Percentiles rank a stretch among this genome's conserved stretches.
Conservation (phyloP, 2,113 vertebrate species). For the Dicaeum eximium region DNA sequence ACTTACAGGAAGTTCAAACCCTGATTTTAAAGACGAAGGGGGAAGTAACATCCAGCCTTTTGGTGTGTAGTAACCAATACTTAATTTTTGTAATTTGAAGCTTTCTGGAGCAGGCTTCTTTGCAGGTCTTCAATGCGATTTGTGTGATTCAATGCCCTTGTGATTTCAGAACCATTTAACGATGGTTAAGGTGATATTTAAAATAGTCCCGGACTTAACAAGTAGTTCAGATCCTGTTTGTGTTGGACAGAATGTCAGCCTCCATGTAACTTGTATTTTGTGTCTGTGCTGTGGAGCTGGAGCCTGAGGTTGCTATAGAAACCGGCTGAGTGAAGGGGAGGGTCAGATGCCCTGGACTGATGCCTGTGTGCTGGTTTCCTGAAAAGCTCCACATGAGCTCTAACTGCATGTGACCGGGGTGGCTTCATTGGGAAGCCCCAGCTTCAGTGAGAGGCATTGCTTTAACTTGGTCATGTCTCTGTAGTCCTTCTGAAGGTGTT, state of each 20-base stretch:
- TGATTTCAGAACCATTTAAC: background rate
- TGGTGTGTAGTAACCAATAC: rapidly evolving
- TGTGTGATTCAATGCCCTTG: rapidly evolving
- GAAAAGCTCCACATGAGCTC: background rate
- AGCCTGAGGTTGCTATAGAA: background rate
- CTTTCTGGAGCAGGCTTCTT: background rate
- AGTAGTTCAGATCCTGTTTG: background rate
- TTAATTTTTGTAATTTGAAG: background rate
- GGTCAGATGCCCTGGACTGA: background rate
- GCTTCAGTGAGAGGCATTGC: background rate
- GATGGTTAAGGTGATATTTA: background rate
- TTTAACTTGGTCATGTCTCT: background rate
- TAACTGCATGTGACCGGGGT: background rate
- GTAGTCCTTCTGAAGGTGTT: background rate
- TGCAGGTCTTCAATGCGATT: background rate
- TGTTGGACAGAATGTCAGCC: background rate
- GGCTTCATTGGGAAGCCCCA: background rate
- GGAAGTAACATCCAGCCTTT: background rate
- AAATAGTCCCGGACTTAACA: background rate
- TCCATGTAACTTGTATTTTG: rapidly evolving
- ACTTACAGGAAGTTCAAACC: background rate
- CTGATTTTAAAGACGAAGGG: background rate
- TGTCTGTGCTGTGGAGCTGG: background rate
- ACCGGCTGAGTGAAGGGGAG: background rate
- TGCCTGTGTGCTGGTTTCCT: background rate